Evolutionary conservation across 2,113 vertebrate species (phyloP).

Genomic region (Otolemur garnettii): DNA sequence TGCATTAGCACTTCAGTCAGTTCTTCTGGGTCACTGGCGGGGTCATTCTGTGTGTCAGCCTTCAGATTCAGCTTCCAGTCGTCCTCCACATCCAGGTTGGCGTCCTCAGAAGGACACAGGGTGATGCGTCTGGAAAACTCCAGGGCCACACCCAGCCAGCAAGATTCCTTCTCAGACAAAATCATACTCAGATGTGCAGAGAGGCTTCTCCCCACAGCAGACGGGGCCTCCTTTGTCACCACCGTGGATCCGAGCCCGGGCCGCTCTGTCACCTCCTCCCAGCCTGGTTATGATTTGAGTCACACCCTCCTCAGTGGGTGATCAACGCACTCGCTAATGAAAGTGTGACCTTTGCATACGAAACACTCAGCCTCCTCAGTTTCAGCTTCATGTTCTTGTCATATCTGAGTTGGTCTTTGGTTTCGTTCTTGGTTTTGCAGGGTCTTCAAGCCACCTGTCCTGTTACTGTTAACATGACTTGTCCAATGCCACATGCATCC

Average conservation of each 20-base stretch:
- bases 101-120: not conserved
- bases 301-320: fast-evolving
- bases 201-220: not conserved
- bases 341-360: too few relatives aligned
- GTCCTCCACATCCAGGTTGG: not conserved
- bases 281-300: not conserved
- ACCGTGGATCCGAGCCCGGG: fast-evolving
- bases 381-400: not conserved
- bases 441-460: not conserved
- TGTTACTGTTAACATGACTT: too few relatives aligned
- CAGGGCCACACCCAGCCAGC: too few relatives aligned
- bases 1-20: fast-evolving
- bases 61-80: not conserved
- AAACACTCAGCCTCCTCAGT: not conserved
- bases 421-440: not conserved
- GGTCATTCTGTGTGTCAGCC: not conserved
- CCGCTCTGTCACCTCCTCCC: not conserved
- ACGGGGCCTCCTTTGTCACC: not conserved
- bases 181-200: fast-evolving
- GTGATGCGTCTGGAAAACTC: too few relatives aligned
- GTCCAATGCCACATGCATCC: not conserved
- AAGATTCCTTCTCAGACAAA: too few relatives aligned
- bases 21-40: not conserved
- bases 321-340: not conserved
- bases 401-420: not conserved